Evolutionary conservation across 2,113 vertebrate genomes (phyloP), one percentile per base, ranked within the genome.

Genomic region (Mobula hypostoma): DNA sequence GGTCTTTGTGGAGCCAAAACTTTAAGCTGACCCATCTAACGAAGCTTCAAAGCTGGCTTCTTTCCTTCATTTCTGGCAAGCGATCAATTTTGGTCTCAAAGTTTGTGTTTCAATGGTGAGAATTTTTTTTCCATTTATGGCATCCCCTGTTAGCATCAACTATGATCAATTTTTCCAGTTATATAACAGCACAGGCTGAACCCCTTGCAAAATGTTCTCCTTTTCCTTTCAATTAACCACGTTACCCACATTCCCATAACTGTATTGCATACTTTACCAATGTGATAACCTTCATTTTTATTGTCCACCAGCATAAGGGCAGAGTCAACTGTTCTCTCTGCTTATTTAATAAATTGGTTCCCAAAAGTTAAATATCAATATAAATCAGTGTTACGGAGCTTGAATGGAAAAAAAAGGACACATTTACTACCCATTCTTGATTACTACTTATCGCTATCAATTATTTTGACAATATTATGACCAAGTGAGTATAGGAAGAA

Each of bases 11-110:
- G n/a, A 66, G 85, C 61, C 85, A 66, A 66, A 66, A 66, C n/a
- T 66, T 61, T 15, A 66, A 90, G 61, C 21, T 90, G 61, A 90
- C 61, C 61, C 85, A 90, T 90, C n/a, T 90, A 90, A 90, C 32
- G 61, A 90, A 90, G n/a, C 61, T 66, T 90, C 29, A 90, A 90
- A 66, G 85, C 85, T 90, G 85, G 27, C 58, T 66, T 66, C 61
- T 66, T 90, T 66, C n/a, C 85, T 68, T 90, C 66, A 66, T 90
- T 90, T 90, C 85, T 90, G 61, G 85, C n/a, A 90, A 88, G 12
- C 63, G 32, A 17, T 90, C 85, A 90, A 68, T 90, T 90, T 66
- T 90, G 61, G 29, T 29, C 14, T 90, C 61, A 58, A 83, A 56
- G 40, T 56, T 56, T 56, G 80, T 83, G 17, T 36, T n/a, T 90